phyloP scores from a whole-genome alignment of 2,797 vertebrate genomes.

The Brachymystax lenok region DNA sequence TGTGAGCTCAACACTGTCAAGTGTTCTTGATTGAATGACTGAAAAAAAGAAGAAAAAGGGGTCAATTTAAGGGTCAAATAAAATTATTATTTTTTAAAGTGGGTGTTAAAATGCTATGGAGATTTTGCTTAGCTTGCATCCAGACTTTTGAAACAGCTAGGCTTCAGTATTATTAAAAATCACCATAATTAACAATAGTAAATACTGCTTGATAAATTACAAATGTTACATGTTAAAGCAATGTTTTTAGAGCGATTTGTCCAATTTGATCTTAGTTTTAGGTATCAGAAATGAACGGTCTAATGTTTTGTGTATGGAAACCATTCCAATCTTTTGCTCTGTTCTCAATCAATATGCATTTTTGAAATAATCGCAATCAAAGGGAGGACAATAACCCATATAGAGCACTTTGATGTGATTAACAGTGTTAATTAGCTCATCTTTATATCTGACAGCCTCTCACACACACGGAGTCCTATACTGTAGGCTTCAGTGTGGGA shows the following conservation, averaged over 20 bases:
- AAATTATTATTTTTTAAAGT: no score
- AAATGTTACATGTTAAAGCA: not conserved
- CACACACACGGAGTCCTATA: slow-evolving; percentile 23
- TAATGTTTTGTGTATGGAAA: slow-evolving; percentile 34
- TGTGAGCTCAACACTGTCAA: no score
- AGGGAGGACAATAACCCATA: slow-evolving; percentile 57
- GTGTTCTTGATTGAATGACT: no score
- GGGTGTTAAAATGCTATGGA: no score
- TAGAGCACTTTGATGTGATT: slow-evolving; percentile 61
- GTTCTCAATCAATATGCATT: slow-evolving; percentile 57
- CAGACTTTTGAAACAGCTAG: not conserved
- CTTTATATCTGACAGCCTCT: slow-evolving; percentile 60
- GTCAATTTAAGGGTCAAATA: no score
- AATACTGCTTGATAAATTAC: not conserved
- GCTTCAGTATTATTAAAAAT: slow-evolving; percentile 4
- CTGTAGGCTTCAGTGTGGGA: slow-evolving; percentile 25
- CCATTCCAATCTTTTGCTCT: slow-evolving; percentile 55
- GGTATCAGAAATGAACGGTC: no score
- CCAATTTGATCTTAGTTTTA: no score
- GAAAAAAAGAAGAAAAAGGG: no score
- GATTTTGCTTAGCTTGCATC: not conserved
- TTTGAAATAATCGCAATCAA: slow-evolving; percentile 66
- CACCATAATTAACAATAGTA: not conserved
- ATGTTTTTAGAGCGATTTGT: no score
- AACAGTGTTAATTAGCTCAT: slow-evolving; percentile 68